Percentiles rank a stretch among this genome's conserved stretches.
phyloP scores from a whole-genome alignment of 2,888 invertebrate species.

The Erebia aethiops region DNA sequence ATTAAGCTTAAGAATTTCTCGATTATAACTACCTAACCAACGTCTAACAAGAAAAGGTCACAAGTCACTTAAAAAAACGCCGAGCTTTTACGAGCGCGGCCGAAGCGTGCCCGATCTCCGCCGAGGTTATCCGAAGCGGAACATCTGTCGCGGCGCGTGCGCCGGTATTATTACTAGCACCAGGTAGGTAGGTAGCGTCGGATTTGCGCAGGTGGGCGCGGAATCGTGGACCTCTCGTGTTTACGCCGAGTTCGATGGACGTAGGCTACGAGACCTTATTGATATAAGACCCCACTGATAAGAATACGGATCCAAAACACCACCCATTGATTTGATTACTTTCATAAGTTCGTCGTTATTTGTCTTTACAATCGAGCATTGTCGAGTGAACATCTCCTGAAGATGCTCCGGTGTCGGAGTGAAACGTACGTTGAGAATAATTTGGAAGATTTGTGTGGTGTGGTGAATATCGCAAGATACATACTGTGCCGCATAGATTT shows the following conservation, averaged over 20 bases:
- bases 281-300: background rate
- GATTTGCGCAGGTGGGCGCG: slow-evolving; percentile 19
- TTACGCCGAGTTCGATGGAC: slow-evolving; percentile 11
- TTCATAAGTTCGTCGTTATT: too few relatives aligned
- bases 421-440: too few relatives aligned
- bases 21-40: background rate
- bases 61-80: background rate
- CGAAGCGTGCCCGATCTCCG: slow-evolving; percentile 43
- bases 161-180: slow-evolving; percentile 44
- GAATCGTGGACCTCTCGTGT: slow-evolving; percentile 6
- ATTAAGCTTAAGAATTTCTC: too few relatives aligned
- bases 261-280: background rate
- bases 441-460: too few relatives aligned
- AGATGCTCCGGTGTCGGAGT: too few relatives aligned
- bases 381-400: too few relatives aligned
- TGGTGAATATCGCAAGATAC: too few relatives aligned
- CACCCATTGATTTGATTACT: too few relatives aligned
- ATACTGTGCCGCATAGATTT: too few relatives aligned
- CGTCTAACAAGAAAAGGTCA: slow-evolving; percentile 15
- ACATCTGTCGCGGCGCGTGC: slow-evolving; percentile 65
- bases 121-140: slow-evolving; percentile 50
- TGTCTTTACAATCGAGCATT: too few relatives aligned
- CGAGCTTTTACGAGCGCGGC: slow-evolving; percentile 16
- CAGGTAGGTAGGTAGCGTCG: slow-evolving; percentile 9
- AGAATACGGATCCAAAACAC: background rate